These are phyloP conservation scores for Pheosia tremula DNA, from an alignment of 2,888 invertebrate genomes.

Conservation along the genomic window DNA sequence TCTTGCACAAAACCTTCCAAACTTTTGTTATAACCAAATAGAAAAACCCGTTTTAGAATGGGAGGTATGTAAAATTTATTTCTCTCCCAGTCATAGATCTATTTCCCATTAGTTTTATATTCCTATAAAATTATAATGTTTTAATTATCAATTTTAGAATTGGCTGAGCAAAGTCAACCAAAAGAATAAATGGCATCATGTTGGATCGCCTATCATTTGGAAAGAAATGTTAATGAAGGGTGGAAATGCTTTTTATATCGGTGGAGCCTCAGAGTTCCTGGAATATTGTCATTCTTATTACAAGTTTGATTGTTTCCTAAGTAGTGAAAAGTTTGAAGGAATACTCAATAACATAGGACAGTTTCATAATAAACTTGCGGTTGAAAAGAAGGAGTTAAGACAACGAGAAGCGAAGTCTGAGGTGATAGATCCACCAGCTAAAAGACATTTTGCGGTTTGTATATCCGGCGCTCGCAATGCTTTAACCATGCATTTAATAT, in stretches of 20 bases:
- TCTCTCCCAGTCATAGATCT: no score
- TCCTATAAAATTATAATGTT: background rate
- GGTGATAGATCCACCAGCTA: conserved; percentile 16
- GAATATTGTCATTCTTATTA: conserved; percentile 86
- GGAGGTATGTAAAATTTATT: conserved; percentile 61
- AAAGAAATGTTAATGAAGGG: conserved; percentile 83
- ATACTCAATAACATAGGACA: conserved; percentile 57
- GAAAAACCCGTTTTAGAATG: conserved; percentile 77
- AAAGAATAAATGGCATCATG: conserved; percentile 83
- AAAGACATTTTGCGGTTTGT: conserved; percentile 53
- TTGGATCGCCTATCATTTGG: conserved; percentile 84
- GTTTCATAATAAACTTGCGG: conserved; percentile 50
- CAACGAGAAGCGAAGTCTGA: conserved; percentile 13
- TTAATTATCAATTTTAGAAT: conserved; percentile 49
- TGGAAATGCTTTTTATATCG: conserved; percentile 83
- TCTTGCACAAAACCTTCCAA: conserved; percentile 79
- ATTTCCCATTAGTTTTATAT: no score
- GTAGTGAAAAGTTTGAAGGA: conserved; percentile 56
- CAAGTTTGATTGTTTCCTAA: conserved; percentile 63
- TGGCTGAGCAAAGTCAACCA: conserved; percentile 81
- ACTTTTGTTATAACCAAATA: conserved; percentile 80
- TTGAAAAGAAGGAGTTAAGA: conserved; percentile 23
- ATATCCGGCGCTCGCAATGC: conserved; percentile 67
- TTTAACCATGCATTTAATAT: conserved; percentile 63
- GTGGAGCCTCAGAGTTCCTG: conserved; percentile 84